These are phyloP conservation scores for Leptodirus hochenwartii DNA, from an alignment of 2,888 invertebrate genomes.

Conservation along the genomic window DNA sequence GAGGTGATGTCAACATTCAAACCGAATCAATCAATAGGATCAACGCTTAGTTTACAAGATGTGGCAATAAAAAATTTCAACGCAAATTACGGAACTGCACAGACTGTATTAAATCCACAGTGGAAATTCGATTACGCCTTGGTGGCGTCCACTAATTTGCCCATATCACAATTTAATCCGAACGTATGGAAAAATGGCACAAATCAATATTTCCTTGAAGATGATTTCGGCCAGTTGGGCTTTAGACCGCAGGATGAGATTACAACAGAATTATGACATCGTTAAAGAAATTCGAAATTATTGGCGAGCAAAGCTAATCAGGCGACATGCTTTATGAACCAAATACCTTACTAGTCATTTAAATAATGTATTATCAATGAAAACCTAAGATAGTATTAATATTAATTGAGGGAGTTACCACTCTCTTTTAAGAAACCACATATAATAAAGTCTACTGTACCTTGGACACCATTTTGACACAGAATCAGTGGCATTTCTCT, in stretches of 20 bases:
- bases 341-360: too few relatives aligned
- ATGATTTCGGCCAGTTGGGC: slow-evolving; percentile 67
- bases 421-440: too few relatives aligned
- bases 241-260: slow-evolving; percentile 79
- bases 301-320: not conserved
- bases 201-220: slow-evolving; percentile 45
- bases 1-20: slow-evolving; percentile 28
- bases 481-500: too few relatives aligned
- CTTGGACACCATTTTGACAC: too few relatives aligned
- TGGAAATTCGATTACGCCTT: slow-evolving; percentile 26
- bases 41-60: slow-evolving; percentile 23
- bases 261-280: slow-evolving; percentile 56
- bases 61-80: slow-evolving; percentile 22
- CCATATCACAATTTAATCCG: slow-evolving; percentile 30
- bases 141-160: slow-evolving; percentile 8
- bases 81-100: slow-evolving; percentile 23
- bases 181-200: slow-evolving; percentile 24
- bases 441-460: too few relatives aligned
- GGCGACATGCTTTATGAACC: too few relatives aligned
- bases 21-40: slow-evolving; percentile 23
- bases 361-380: too few relatives aligned
- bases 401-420: too few relatives aligned
- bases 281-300: not conserved
- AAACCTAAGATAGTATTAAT: too few relatives aligned
- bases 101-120: slow-evolving; percentile 28